phyloP scores from a whole-genome alignment of 2,113 vertebrate species.

The Diadophis punctatus region DNA sequence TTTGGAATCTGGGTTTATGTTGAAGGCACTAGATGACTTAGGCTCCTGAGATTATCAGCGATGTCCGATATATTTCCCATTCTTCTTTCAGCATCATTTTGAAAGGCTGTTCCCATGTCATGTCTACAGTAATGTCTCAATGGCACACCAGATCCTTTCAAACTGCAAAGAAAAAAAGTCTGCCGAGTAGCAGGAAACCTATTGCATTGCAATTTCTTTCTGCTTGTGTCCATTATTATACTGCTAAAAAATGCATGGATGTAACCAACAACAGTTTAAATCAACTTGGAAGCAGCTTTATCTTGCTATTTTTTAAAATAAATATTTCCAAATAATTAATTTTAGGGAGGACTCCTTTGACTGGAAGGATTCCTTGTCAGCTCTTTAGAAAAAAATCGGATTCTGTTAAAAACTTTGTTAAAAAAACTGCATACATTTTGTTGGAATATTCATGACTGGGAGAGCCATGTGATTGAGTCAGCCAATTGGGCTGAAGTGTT shows the following conservation, averaged over 20 bases:
- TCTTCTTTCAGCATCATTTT: neutral
- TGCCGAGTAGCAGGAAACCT: neutral
- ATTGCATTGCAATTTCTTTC: neutral
- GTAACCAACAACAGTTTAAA: neutral
- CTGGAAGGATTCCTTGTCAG: neutral
- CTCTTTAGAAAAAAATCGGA: neutral
- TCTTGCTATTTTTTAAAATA: neutral
- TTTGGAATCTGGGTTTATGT: neutral
- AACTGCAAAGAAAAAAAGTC: neutral
- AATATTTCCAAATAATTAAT: neutral
- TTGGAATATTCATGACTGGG: too few species aligned
- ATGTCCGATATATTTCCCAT: neutral
- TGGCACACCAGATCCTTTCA: neutral
- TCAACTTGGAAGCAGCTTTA: neutral
- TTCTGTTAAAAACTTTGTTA: neutral
- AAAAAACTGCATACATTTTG: neutral
- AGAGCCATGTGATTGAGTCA: too few species aligned
- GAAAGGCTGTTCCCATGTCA: neutral
- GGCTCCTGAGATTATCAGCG: neutral
- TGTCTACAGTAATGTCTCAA: neutral
- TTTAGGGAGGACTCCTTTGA: neutral
- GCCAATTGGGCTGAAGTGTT: too few species aligned
- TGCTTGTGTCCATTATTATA: neutral
- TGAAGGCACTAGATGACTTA: neutral
- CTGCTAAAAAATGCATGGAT: neutral